Conservation (phyloP, 2,113 vertebrate species). For the Etheostoma cragini region DNA sequence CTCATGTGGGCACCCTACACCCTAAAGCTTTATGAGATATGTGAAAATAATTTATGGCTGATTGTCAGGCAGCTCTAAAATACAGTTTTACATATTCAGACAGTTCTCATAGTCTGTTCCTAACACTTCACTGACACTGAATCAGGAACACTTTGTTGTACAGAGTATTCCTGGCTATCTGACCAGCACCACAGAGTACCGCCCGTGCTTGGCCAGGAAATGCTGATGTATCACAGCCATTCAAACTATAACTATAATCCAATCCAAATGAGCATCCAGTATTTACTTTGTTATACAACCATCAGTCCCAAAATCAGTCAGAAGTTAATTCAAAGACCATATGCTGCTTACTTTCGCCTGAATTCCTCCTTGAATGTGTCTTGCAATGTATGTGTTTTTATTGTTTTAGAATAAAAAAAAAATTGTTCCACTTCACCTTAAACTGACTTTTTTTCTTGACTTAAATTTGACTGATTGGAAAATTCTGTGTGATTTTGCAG, state of each 20-base stretch:
- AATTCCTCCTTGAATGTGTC: neutral
- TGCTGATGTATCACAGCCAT: constrained; percentile 24
- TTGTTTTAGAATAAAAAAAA: neutral
- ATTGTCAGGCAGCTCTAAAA: constrained; percentile 20
- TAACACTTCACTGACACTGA: constrained; percentile 42
- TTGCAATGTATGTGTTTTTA: too few relatives aligned
- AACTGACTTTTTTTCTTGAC: constrained; percentile 9
- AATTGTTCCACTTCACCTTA: neutral
- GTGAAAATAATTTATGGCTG: constrained; percentile 76
- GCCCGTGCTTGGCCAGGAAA: constrained; percentile 35
- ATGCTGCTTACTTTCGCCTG: constrained; percentile 21
- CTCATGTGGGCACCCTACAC: too few relatives aligned
- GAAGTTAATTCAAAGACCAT: constrained; percentile 40
- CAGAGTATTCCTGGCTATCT: constrained; percentile 15
- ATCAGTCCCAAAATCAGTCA: neutral
- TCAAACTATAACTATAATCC: constrained; percentile 28
- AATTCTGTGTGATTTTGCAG: constrained; percentile 11
- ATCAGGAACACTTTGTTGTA: constrained; percentile 40
- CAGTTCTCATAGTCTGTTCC: constrained; percentile 37
- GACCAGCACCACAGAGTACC: neutral
- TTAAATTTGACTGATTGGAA: neutral
- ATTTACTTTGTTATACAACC: constrained; percentile 33
- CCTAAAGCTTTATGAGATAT: constrained; percentile 56
- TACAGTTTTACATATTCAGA: constrained; percentile 39
- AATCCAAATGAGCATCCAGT: constrained; percentile 27